A percentile compares a stretch with the other conserved stretches of the same genome.
These are phyloP conservation scores for Drosophila antonietae DNA, from an alignment of 2,888 invertebrate species.

Conservation along the genomic window DNA sequence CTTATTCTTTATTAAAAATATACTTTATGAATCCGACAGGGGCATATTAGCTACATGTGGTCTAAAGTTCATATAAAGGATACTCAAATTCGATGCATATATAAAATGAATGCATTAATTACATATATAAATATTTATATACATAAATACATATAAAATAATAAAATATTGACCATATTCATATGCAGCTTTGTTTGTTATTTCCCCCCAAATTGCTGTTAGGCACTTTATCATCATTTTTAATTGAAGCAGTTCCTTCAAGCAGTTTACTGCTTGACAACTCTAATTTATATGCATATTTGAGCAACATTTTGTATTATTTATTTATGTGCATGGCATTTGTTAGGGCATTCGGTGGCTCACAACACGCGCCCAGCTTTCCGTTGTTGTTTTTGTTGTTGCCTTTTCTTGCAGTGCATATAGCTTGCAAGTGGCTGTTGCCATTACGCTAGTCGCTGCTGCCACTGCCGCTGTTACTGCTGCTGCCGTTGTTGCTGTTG, in stretches of 20 bases:
- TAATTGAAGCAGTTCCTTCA: constrained; percentile 2
- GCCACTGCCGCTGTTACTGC: constrained; percentile 11
- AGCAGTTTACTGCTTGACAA: constrained; percentile 2
- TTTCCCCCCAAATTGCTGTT: neutral
- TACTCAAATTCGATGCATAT: neutral
- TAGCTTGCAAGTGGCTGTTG: constrained; percentile 56
- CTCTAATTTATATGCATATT: constrained; percentile 4
- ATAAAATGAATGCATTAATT: neutral
- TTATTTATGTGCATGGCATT: constrained; percentile 4
- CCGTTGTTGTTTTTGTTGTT: constrained; percentile 1
- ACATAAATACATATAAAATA: neutral
- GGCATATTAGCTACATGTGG: neutral
- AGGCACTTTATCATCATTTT: neutral
- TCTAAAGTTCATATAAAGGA: neutral
- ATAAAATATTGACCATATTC: neutral
- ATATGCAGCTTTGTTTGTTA: neutral
- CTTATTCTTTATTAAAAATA: constrained; percentile 7
- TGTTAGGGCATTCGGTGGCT: constrained; percentile 29
- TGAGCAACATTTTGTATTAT: neutral
- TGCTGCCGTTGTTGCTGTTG: constrained; percentile 13
- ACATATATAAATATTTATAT: too few species aligned
- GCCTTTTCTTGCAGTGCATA: constrained; percentile 51
- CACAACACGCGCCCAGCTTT: neutral
- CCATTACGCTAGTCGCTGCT: constrained; percentile 41
- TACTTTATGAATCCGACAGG: neutral